Percentiles rank a stretch among this genome's conserved stretches.
phyloP scores from a whole-genome alignment of 2,113 vertebrate species.

The Serinus canaria region DNA sequence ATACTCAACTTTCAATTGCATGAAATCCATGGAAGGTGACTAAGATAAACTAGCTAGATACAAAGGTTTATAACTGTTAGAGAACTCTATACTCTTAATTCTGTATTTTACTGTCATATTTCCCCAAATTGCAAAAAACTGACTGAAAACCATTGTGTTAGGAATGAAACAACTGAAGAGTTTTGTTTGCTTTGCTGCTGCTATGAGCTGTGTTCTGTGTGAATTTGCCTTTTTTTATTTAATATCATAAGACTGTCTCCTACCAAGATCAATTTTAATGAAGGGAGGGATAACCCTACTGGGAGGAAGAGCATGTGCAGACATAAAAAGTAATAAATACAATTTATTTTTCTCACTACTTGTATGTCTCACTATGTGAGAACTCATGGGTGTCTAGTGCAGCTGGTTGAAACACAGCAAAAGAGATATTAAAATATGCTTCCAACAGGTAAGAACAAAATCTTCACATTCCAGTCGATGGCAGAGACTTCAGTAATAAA shows the following conservation, averaged over 20 bases:
- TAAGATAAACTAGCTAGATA: not conserved
- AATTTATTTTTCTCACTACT: not conserved
- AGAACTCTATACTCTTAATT: not conserved
- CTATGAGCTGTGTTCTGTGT: not conserved
- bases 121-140: not conserved
- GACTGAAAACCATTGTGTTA: not conserved
- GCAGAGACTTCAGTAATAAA: not conserved
- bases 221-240: not conserved
- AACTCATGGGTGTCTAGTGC: not conserved
- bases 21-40: not conserved
- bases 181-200: not conserved
- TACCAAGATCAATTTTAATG: not conserved
- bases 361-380: not conserved
- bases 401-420: not conserved
- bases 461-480: not conserved
- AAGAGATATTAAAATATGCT: not conserved
- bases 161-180: not conserved
- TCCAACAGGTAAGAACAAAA: not conserved
- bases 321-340: not conserved
- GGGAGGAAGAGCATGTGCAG: not conserved
- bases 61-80: not conserved
- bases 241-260: not conserved
- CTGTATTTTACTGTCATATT: not conserved
- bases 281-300: not conserved
- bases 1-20: not conserved